phyloP scores from a whole-genome alignment of 2,113 vertebrate genomes.

The Menura novaehollandiae region DNA sequence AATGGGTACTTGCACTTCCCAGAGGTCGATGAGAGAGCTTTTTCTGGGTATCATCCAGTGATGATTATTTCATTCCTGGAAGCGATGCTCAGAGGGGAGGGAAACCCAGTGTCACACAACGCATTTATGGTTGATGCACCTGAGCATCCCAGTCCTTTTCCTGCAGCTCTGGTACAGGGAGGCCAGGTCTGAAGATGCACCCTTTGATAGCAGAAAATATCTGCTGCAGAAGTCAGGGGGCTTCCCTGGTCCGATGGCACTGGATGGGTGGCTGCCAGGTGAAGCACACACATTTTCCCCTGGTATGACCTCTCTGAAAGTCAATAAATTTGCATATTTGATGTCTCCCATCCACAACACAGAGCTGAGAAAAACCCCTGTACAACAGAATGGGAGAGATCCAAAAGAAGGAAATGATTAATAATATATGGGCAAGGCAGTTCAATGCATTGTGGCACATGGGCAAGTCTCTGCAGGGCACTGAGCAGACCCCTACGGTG shows the following conservation, averaged over 20 bases:
- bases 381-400: neutral
- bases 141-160: neutral
- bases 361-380: neutral
- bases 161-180: neutral
- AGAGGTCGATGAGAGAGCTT: neutral
- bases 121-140: neutral
- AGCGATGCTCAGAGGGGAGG: neutral
- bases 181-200: neutral
- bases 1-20: neutral
- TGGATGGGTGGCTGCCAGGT: neutral
- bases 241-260: neutral
- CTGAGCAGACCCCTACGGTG: neutral
- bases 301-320: neutral
- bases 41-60: neutral
- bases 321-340: neutral
- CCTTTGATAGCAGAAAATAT: neutral
- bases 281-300: accelerated
- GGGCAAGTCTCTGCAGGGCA: accelerated
- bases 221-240: neutral
- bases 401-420: neutral
- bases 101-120: neutral
- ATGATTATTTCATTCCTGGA: neutral
- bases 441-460: accelerated
- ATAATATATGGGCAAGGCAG: neutral
- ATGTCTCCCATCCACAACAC: neutral